Evolutionary conservation across 2,888 invertebrate genomes (phyloP), one percentile per base, ranked within the genome.

Genomic region (Strigamia crassipes): DNA sequence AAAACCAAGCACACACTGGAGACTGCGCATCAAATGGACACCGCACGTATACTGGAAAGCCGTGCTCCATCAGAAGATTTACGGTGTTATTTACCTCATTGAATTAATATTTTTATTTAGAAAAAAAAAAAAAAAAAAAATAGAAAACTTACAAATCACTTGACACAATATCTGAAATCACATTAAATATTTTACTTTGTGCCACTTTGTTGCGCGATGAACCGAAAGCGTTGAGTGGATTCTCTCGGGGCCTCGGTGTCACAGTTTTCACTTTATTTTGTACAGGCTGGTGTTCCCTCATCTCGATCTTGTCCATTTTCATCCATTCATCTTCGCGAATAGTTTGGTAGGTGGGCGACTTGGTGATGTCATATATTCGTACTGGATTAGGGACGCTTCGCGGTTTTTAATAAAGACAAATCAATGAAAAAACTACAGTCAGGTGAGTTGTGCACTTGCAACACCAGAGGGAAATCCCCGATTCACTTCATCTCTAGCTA

Each of bases 151-250:
- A 83, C 61, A 83, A 83, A 56, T 82, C 81, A 31, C 82, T 83
- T 31, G 94, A 93, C 85, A 96, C 95, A 90, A 94, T 93, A 91
- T 93, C 93, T 96, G 96, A 96, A 88, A 96, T 92, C 88, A 96
- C 93, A 89, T 94, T 95, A 91, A 96, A 96, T 85, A 94, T 94
- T 89, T 94, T 93, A 89, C 95, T 96, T 89, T 96, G 96, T 87
- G 95, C 95, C 87, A 96, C 96, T 86, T 92, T 91, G 87, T 95
- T 95, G 86, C 93, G 92, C 85, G 92, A 92, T 86, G 89, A 90
- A 31, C 91, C 91, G 85, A 92, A 88, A 82, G 92, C 91, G 88
- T 92, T 93, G 85, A 92, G 90, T 92, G 21, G 42, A 18, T 66
- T 38, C 13, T 46, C 78, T 21, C 18, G 82, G 8, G 73, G 73